Percentiles rank a stretch among this genome's conserved stretches.
Conservation (phyloP, 23 tunicate genomes). For the Styela clava region DNA sequence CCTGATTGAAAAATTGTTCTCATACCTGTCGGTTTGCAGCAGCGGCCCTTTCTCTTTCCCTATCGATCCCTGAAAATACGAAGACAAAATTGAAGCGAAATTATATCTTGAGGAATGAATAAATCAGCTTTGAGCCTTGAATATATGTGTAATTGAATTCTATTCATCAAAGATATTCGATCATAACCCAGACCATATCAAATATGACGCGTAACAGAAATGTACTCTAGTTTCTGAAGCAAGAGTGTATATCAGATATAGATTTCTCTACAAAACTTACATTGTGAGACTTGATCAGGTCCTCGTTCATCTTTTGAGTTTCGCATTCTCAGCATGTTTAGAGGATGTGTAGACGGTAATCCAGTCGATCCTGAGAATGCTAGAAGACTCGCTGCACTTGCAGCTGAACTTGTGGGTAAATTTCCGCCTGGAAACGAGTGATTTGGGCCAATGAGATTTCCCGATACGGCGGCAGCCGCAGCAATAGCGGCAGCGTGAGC, state of each 20-base stretch:
- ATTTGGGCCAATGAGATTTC: constrained; percentile 16
- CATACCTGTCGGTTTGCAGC: constrained; percentile 17
- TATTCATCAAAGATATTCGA: no score
- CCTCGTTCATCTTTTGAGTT: constrained; percentile 3
- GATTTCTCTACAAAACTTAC: constrained; percentile 21
- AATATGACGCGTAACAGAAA: no score
- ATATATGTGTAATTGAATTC: no score
- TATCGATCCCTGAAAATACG: constrained; percentile 22
- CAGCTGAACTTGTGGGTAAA: constrained; percentile 16
- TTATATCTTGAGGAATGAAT: no score
- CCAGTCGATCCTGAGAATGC: constrained; percentile 13
- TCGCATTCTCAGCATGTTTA: constrained; percentile 24
- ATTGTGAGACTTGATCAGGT: constrained; percentile 10
- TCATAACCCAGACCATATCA: no score
- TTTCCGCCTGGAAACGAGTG: constrained; percentile 16
- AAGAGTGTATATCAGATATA: no score
- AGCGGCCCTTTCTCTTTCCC: constrained; percentile 14
- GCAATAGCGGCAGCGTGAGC: constrained; percentile 62
- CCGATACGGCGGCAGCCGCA: constrained; percentile 43
- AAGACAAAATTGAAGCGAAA: no score
- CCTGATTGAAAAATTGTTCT: no score
- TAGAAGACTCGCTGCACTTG: constrained; percentile 25
- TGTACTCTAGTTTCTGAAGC: no score
- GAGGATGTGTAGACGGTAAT: constrained; percentile 11
- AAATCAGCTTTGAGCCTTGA: no score